Evolutionary conservation across 35 echinoderm and acorn worm species (phyloP), one percentile per base, ranked within the genome.

Genomic region (Eucidaris tribuloides): DNA sequence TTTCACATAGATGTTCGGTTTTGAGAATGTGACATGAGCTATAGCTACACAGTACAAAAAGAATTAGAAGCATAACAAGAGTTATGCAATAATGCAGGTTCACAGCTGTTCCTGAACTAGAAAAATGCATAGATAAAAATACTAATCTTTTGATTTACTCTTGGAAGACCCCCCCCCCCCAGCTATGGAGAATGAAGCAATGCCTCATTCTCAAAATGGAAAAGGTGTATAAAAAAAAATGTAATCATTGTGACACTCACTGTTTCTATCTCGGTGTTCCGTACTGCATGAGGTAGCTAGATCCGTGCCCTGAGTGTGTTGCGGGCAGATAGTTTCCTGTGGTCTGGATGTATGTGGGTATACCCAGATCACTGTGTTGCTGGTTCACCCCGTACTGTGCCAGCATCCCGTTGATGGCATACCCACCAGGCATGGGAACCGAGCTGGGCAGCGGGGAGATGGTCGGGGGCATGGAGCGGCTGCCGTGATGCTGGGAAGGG

Each of bases 241-340:
- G 13, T 54, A 54, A 13, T 17, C n/a, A 54, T 2, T 17, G 48
- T 17, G 48, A 74, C 2, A 35, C 68, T 44, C 37, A 74, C 68
- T 36, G 24, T 74, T 35, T 74, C 9, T 74, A 74, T 74, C 68
- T 74, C 44, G 68, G 68, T 44, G 68, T 74, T 74, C 68, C 68
- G 25, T 74, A 74, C 68, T 74, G 68, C 68, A 74, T 74, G 68
- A 74, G 68, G 68, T 74, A 74, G 68, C 68, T 74, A 20, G 68
- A 23, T 74, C 68, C 68, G 20, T 74, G 68, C 11, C 68, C 40
- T 74, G 68, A 74, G 19, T 74, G 68, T 9, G 68, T 74, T 19
- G 25, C 68, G 4, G 68, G 68, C 68, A 74, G 38, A 40, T 74
- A 74, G 37, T 14, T 74, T 36, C 35, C 68, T 42, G 68, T 22